A percentile compares a stretch with the other conserved stretches of the same genome.
Evolutionary conservation across 64 coral and sea anemone species (phyloP).

Genomic region (Montipora efflorescens): DNA sequence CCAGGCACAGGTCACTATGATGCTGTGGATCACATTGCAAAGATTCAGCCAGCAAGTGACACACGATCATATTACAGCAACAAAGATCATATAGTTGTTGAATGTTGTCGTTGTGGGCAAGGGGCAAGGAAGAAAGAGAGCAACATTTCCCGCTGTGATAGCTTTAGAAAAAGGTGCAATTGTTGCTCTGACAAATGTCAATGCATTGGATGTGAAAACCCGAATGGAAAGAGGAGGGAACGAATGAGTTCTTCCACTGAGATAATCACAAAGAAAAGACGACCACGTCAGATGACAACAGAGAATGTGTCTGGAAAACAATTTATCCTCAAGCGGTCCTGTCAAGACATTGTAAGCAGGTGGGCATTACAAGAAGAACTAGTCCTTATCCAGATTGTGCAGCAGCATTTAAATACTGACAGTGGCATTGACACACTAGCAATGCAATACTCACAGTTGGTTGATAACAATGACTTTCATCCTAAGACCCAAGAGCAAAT

Average conservation of each 20-base stretch:
- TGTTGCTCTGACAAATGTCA: constrained; percentile 23
- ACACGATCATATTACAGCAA: neutral
- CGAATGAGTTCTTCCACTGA: neutral
- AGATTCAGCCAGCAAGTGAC: neutral
- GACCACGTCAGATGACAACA: neutral
- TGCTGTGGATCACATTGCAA: constrained; percentile 37
- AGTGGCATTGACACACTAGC: neutral
- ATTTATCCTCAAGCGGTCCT: neutral
- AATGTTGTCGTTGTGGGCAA: constrained; percentile 32
- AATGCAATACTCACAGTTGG: constrained; percentile 11
- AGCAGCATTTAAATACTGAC: neutral
- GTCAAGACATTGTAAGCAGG: neutral
- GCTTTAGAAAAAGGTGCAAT: constrained; percentile 22
- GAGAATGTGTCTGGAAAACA: constrained; percentile 32
- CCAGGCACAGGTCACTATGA: constrained; percentile 78
- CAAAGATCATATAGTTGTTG: neutral
- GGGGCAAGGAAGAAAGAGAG: constrained; percentile 27
- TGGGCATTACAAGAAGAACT: constrained; percentile 32
- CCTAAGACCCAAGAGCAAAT: neutral
- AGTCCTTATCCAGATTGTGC: constrained; percentile 19
- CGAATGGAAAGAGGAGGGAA: neutral
- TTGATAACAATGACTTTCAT: neutral
- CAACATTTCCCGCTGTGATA: constrained; percentile 27
- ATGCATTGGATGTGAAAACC: constrained; percentile 46
- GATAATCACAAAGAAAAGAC: neutral